Conservation (phyloP, 2,113 vertebrate species). For the Mugil cephalus region DNA sequence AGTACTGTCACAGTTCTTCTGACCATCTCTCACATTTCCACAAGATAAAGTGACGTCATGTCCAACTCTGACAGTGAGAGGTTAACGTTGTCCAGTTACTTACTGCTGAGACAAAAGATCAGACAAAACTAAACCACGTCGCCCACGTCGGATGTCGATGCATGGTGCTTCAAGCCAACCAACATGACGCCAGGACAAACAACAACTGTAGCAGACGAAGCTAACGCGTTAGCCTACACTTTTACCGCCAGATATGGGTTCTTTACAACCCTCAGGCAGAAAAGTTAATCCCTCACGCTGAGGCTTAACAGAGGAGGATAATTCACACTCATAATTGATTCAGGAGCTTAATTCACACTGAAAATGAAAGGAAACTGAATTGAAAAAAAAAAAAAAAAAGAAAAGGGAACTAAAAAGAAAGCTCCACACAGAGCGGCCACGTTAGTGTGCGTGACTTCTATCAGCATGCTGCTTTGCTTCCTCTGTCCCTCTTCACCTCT, state of each 20-base stretch:
- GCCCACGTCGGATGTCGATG: no score
- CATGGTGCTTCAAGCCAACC: neutral
- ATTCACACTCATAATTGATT: constrained; percentile 60
- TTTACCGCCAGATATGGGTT: constrained; percentile 3
- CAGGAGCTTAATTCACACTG: constrained; percentile 26
- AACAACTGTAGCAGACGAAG: neutral
- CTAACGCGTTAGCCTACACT: neutral
- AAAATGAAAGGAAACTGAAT: constrained; percentile 46
- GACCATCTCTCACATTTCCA: no score
- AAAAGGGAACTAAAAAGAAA: constrained; percentile 18
- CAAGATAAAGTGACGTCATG: no score
- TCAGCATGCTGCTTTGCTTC: neutral
- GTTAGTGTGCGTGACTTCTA: neutral
- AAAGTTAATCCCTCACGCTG: constrained; percentile 44
- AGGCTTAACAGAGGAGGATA: constrained; percentile 45
- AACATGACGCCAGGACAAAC: neutral
- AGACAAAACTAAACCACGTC: no score
- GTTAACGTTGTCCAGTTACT: no score
- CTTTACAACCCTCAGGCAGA: constrained; percentile 6
- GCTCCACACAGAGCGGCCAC: neutral
- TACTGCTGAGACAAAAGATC: no score
- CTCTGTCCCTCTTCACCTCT: neutral
- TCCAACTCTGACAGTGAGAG: no score
- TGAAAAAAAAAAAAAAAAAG: neutral
- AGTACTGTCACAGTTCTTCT: no score